phyloP scores from a whole-genome alignment of 30 jellyfish, hydroid and myxozoan genomes.

The Pelagia noctiluca region DNA sequence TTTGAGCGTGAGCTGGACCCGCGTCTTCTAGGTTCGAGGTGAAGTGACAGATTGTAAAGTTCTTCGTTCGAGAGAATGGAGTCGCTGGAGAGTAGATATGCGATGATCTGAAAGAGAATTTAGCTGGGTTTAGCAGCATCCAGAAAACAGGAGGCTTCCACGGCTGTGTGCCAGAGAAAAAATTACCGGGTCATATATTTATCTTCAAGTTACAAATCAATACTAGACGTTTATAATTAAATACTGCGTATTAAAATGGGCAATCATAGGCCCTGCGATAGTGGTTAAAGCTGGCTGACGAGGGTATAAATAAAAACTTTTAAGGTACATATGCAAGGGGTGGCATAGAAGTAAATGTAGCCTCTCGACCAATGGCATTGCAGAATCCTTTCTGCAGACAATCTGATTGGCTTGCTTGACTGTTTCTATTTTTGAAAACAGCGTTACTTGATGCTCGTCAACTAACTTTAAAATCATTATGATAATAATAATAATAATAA shows the following conservation, averaged over 20 bases:
- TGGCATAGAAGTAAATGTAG: no score
- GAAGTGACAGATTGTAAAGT: slow-evolving; percentile 70
- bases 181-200: not conserved
- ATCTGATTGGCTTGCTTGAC: no score
- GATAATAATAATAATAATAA: no score
- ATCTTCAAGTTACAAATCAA: not conserved
- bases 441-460: no score
- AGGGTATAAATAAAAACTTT: no score
- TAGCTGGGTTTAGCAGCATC: not conserved
- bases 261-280: no score
- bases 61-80: slow-evolving; percentile 69
- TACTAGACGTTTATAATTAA: not conserved
- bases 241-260: not conserved
- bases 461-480: no score
- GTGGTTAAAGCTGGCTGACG: no score
- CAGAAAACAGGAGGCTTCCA: not conserved
- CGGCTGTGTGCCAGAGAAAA: not conserved
- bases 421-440: no score
- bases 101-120: slow-evolving; percentile 26
- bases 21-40: slow-evolving; percentile 76
- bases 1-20: slow-evolving; percentile 76
- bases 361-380: no score
- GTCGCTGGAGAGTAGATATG: slow-evolving; percentile 46
- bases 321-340: no score
- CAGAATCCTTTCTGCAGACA: no score